Evolutionary conservation across 2,888 invertebrate species (phyloP).

Genomic region (Eristalinus aeneus): DNA sequence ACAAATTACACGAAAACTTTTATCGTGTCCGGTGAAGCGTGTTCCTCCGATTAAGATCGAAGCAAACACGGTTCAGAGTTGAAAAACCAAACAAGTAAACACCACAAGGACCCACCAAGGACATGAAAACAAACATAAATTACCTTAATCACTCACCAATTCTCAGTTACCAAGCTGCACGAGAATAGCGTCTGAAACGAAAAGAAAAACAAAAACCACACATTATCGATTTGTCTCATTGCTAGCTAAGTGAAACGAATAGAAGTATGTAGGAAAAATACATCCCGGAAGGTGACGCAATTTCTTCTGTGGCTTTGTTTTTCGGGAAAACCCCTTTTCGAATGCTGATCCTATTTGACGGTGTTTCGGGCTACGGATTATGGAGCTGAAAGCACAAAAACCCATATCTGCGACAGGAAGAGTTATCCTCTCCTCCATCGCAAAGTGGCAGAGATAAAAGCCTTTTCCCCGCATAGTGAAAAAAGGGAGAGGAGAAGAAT

Average conservation of each 20-base stretch:
- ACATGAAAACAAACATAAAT: neutral
- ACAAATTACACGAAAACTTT: neutral
- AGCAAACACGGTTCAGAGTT: neutral
- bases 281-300: slow-evolving; percentile 1
- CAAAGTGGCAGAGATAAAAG: slow-evolving; percentile 6
- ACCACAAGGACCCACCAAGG: neutral
- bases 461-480: neutral
- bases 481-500: neutral
- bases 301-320: neutral
- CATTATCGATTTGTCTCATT: slow-evolving; percentile 33
- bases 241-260: slow-evolving; percentile 8
- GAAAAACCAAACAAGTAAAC: slow-evolving; percentile 28
- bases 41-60: neutral
- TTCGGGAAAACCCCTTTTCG: neutral
- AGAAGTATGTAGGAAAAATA: slow-evolving; percentile 27
- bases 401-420: slow-evolving; percentile 17
- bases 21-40: neutral
- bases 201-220: slow-evolving; percentile 13
- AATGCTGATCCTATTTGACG: slow-evolving; percentile 10
- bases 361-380: neutral
- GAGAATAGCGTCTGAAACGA: slow-evolving; percentile 30
- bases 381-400: neutral
- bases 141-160: slow-evolving; percentile 43
- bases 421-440: neutral
- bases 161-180: slow-evolving; percentile 44